A percentile compares a stretch with the other conserved stretches of the same genome.
phyloP scores from a whole-genome alignment of 2,888 invertebrate species.

The Epistrophe grossulariae region DNA sequence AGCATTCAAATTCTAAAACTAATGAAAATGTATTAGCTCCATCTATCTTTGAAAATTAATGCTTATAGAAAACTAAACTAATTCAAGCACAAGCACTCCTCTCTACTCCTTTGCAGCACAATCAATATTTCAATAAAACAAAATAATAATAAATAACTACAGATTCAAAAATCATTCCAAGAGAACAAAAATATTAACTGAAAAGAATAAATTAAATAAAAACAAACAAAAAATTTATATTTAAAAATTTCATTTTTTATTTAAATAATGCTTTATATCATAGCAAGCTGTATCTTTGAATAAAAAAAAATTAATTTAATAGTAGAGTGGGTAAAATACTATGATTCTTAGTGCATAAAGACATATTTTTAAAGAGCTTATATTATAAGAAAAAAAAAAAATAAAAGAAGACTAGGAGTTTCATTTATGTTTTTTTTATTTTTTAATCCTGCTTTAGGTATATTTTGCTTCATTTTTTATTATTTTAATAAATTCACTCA shows the following conservation, averaged over 20 bases:
- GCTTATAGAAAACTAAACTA: too few species aligned
- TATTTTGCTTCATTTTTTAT: slow-evolving; percentile 21
- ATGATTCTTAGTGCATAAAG: slow-evolving; percentile 53
- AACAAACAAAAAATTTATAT: slow-evolving; percentile 47
- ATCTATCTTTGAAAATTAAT: too few species aligned
- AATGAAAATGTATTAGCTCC: too few species aligned
- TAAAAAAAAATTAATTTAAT: slow-evolving; percentile 54
- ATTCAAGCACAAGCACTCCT: too few species aligned
- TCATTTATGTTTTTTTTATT: slow-evolving; percentile 50
- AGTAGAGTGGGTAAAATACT: slow-evolving; percentile 59
- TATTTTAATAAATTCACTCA: slow-evolving; percentile 39
- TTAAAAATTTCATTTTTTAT: slow-evolving; percentile 74
- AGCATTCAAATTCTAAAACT: too few species aligned
- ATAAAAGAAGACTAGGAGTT: slow-evolving; percentile 73
- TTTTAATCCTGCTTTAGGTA: slow-evolving; percentile 12
- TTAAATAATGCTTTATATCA: slow-evolving; percentile 67
- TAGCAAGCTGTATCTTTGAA: slow-evolving; percentile 54
- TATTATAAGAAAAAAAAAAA: slow-evolving; percentile 22
- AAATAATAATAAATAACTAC: neutral
- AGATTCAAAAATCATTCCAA: neutral
- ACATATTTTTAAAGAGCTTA: slow-evolving; percentile 26
- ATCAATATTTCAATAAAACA: neutral
- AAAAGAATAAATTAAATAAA: slow-evolving; percentile 4
- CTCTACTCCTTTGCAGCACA: too few species aligned
- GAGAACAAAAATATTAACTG: neutral